Base-by-base conservation (phyloP, 2,113 vertebrate species). In the Cervus canadensis region DNA sequence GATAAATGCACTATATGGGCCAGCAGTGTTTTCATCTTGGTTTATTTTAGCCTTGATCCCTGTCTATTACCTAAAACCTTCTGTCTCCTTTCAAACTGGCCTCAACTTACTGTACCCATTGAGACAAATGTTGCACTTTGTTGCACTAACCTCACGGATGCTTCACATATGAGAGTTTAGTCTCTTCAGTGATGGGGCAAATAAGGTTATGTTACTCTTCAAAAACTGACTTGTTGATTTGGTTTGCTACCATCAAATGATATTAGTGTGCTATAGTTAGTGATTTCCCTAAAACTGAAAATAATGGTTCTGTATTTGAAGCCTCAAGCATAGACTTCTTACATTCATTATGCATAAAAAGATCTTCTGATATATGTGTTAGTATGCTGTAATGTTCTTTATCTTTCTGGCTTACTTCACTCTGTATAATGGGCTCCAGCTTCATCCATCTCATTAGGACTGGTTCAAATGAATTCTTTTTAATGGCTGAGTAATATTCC, bases 11-110 rank as follows among this genome's bases (percentile, higher is more conserved):
- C 45, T 30, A 15, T 17, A 40, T 79, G 30, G 36, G 16, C 2
- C 82, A 87, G 8, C 26, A 91, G 45, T 64, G 2, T 57, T 89
- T 88, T 79, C 30, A 88, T 7, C 21, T 93, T 93, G 90, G 64
- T 36, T 97, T 96, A 57, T 95, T 91, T 95, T 94, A 89, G 52
- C 48, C n/a, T 81, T 82, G 28, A 59, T 92, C n/a, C 79, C 67
- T 10, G 5, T 78, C 1, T 45, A 85, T 60, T 50, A 48, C 16
- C 64, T 57, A 45, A 79, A 93, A 36, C 23, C 4, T 50, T 52
- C 21, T 62, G 19, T 74, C 17, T 36, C 5, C 25, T 82, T 95
- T 86, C 36, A 89, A 59, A 48, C n/a, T 86, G 11, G 16, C 8
- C 45, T 82, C 40, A 89, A 89, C 45, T 86, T 45, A 62, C 40